phyloP scores from a whole-genome alignment of 2,113 vertebrate genomes.

The Cathartes aura region DNA sequence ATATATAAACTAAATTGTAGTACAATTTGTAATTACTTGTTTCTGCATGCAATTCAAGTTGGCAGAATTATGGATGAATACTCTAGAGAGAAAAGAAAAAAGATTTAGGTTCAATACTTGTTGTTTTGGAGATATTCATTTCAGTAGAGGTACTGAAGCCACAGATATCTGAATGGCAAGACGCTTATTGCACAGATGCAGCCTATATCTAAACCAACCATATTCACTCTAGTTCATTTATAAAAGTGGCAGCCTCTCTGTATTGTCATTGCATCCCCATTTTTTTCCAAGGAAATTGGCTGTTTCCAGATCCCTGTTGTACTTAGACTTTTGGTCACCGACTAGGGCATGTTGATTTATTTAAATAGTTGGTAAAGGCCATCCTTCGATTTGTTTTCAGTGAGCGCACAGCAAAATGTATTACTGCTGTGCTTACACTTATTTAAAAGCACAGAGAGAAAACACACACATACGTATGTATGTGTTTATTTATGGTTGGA shows the following conservation, averaged over 20 bases:
- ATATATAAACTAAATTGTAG: not conserved
- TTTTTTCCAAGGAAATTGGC: not conserved
- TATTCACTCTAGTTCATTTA: not conserved
- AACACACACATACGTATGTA: rapidly evolving
- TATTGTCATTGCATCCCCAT: not conserved
- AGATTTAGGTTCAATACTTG: not conserved
- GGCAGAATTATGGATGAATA: not conserved
- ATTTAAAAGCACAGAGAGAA: not conserved
- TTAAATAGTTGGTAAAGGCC: not conserved
- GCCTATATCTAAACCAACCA: not conserved
- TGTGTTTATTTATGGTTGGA: not conserved
- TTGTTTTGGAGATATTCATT: not conserved
- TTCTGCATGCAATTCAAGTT: not conserved
- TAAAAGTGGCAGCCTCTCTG: not conserved
- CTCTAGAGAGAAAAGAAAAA: not conserved
- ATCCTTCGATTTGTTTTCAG: not conserved
- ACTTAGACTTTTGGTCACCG: not conserved
- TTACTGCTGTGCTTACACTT: not conserved
- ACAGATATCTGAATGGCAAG: not conserved
- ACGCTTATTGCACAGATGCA: not conserved
- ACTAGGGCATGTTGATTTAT: not conserved
- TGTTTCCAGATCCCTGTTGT: not conserved
- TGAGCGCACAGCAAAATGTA: not conserved
- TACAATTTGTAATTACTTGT: not conserved
- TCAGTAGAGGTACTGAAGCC: not conserved